Conservation (phyloP, 1,140 invertebrate species). For the Myzus persicae region DNA sequence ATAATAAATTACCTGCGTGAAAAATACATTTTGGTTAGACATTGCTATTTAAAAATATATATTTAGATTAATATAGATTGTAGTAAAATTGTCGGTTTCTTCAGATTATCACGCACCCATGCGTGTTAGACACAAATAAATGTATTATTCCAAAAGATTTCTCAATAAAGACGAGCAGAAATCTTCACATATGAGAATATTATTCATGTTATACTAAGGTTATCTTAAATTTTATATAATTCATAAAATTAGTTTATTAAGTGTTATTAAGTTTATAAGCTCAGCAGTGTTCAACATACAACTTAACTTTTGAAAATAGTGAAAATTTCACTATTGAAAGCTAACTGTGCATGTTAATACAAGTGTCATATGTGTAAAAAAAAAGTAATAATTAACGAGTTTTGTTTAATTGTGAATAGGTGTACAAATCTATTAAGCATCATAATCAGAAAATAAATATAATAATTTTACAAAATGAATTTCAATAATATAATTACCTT, state of each 20-base stretch:
- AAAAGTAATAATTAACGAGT: background rate
- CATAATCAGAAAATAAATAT: background rate
- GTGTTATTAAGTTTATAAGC: background rate
- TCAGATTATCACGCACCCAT: background rate
- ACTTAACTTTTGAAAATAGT: no score
- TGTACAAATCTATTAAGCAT: background rate
- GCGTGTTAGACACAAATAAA: background rate
- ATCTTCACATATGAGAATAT: background rate
- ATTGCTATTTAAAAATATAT: background rate
- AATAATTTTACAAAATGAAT: slow-evolving; percentile 10
- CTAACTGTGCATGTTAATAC: background rate
- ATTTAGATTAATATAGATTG: background rate
- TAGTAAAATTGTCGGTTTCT: background rate
- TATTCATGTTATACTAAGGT: background rate
- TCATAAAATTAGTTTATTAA: background rate
- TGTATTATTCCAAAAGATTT: background rate
- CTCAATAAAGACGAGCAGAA: background rate
- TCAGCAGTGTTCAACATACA: background rate
- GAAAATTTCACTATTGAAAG: background rate
- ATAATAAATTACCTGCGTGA: background rate
- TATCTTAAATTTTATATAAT: background rate
- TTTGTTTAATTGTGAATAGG: background rate
- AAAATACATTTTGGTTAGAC: background rate
- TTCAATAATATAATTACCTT: background rate
- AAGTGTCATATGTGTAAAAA: background rate